phyloP scores from a whole-genome alignment of 2,797 vertebrate species.

The Neoniphon sammara region DNA sequence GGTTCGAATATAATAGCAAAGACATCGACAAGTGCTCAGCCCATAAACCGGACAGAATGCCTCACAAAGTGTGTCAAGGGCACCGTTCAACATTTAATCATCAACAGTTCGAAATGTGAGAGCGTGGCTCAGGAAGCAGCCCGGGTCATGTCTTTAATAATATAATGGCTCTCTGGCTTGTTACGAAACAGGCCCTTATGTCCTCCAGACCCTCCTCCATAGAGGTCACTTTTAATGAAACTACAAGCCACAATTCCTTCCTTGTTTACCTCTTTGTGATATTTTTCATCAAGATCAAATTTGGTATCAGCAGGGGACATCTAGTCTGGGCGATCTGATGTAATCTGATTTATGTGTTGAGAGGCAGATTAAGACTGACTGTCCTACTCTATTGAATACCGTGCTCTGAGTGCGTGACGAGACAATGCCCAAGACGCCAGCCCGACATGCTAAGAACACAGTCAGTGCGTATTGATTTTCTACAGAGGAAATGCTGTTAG shows the following conservation, averaged over 20 bases:
- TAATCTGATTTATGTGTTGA: constrained; percentile 76
- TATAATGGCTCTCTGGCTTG: constrained; percentile 62
- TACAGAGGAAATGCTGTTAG: constrained; percentile 26
- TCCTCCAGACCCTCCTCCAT: constrained; percentile 43
- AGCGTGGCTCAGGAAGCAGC: constrained; percentile 69
- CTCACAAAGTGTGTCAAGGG: constrained; percentile 69
- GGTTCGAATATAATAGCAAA: constrained; percentile 13
- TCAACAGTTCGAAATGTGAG: constrained; percentile 74
- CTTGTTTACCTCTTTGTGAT: constrained; percentile 67
- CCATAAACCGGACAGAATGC: constrained; percentile 20
- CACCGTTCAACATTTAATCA: constrained; percentile 73
- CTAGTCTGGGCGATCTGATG: constrained; percentile 50
- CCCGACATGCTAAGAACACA: not conserved
- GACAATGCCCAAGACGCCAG: constrained; percentile 12
- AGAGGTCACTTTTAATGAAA: constrained; percentile 84
- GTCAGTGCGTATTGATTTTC: constrained; percentile 1
- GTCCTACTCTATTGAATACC: constrained; percentile 28
- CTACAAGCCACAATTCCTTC: constrained; percentile 60
- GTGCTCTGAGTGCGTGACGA: constrained; percentile 8
- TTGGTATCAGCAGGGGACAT: constrained; percentile 67
- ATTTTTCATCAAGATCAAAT: constrained; percentile 84
- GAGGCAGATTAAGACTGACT: constrained; percentile 41
- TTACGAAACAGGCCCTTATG: constrained; percentile 63
- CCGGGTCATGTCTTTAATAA: constrained; percentile 76
- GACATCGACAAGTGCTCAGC: constrained; percentile 9